phyloP scores from a whole-genome alignment of 2,888 invertebrate species.

The Unio pictorum region DNA sequence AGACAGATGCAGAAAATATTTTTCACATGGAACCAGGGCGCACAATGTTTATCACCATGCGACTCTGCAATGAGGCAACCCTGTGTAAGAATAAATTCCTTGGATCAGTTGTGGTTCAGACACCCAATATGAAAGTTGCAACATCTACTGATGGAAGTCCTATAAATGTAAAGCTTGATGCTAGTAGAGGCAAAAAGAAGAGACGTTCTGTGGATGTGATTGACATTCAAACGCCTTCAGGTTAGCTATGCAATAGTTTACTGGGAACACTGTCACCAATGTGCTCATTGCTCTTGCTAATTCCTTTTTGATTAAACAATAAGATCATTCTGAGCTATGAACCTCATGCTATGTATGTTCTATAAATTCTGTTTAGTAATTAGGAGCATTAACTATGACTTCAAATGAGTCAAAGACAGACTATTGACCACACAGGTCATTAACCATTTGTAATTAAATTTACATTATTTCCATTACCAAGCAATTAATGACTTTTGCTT shows the following conservation, averaged over 20 bases:
- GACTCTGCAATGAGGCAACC: conserved; percentile 36
- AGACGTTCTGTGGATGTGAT: conserved; percentile 4
- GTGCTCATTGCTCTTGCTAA: too few species aligned
- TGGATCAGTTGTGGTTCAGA: conserved; percentile 24
- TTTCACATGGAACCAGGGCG: conserved; percentile 41
- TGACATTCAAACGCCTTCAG: conserved; percentile 13
- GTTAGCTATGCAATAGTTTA: neutral
- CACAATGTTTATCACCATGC: conserved; percentile 28
- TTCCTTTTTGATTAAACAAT: too few species aligned
- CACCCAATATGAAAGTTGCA: conserved; percentile 5
- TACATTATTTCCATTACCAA: too few species aligned
- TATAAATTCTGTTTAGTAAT: neutral
- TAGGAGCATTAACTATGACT: too few species aligned
- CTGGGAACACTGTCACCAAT: neutral
- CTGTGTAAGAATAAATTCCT: conserved; percentile 24
- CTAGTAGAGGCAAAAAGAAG: conserved; percentile 2
- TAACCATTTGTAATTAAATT: too few species aligned
- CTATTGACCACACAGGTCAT: too few species aligned
- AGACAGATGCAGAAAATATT: conserved; percentile 1
- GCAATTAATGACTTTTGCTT: too few species aligned
- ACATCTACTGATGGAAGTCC: conserved; percentile 25
- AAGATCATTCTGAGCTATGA: too few species aligned
- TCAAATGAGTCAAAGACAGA: too few species aligned
- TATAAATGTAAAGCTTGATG: conserved; percentile 9
- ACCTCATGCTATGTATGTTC: too few species aligned